Percentiles rank a stretch among this genome's conserved stretches.
phyloP scores from a whole-genome alignment of 2,113 vertebrate genomes.

The Apus apus region DNA sequence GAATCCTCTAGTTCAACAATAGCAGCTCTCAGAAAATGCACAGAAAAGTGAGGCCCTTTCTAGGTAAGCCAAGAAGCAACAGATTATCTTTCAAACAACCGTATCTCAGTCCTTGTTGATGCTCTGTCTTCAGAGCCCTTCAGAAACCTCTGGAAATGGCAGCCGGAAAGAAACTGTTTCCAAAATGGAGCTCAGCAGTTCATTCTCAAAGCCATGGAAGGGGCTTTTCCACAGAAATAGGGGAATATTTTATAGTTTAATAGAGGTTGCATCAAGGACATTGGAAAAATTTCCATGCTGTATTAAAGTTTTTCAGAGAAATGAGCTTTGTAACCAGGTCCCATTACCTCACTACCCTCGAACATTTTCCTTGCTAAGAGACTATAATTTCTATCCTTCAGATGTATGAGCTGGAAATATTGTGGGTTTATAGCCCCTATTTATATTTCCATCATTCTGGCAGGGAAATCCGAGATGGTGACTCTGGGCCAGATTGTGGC shows the following conservation, averaged over 20 bases:
- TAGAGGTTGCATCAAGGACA: constrained; percentile 54
- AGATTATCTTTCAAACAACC: not conserved
- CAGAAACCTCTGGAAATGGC: constrained; percentile 11
- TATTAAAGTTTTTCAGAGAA: constrained; percentile 45
- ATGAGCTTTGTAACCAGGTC: constrained; percentile 45
- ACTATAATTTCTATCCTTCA: constrained; percentile 61
- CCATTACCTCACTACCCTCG: constrained; percentile 61
- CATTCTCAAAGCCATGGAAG: not conserved
- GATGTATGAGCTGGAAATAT: constrained; percentile 51
- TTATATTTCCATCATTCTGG: constrained; percentile 58
- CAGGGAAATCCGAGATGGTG: constrained; percentile 15
- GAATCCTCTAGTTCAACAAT: not conserved
- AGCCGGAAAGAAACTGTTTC: constrained; percentile 17
- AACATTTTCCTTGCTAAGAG: constrained; percentile 63
- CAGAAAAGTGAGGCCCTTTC: constrained; percentile 6
- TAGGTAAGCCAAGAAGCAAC: not conserved
- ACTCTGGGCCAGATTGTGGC: constrained; percentile 29
- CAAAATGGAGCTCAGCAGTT: constrained; percentile 21
- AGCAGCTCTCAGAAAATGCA: not conserved
- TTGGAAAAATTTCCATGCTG: constrained; percentile 28
- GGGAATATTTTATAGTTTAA: constrained; percentile 23
- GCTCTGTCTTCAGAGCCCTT: not conserved
- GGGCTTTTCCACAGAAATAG: constrained; percentile 44
- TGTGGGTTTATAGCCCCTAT: constrained; percentile 48
- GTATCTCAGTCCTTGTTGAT: not conserved